phyloP scores from a whole-genome alignment of 2,113 vertebrate species.

The Suricata suricatta region DNA sequence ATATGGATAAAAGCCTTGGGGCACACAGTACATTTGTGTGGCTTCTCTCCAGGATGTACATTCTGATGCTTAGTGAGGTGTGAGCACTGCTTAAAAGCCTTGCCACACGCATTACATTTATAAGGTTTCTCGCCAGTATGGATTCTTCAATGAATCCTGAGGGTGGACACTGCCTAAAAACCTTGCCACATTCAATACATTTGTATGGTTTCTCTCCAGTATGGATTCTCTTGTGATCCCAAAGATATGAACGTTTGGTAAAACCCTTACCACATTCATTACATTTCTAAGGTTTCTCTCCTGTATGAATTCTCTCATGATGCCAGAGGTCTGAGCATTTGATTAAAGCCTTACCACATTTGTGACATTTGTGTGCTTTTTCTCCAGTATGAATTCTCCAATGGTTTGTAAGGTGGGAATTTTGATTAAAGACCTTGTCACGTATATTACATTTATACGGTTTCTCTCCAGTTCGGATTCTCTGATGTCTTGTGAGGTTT shows the following conservation, averaged over 20 bases:
- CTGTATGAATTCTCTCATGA: constrained; percentile 48
- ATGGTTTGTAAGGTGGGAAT: constrained; percentile 53
- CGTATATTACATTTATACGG: constrained; percentile 61
- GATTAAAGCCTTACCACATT: constrained; percentile 61
- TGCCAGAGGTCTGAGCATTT: background rate
- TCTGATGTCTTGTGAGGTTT: constrained; percentile 50
- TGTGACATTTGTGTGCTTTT: constrained; percentile 44
- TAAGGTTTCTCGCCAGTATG: constrained; percentile 40
- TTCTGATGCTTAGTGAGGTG: constrained; percentile 48
- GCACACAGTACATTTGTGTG: constrained; percentile 88
- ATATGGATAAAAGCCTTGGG: constrained; percentile 87
- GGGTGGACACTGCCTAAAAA: constrained; percentile 53
- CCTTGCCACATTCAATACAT: constrained; percentile 63
- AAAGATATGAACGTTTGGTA: constrained; percentile 27
- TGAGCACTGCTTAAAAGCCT: constrained; percentile 36
- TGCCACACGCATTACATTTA: constrained; percentile 36
- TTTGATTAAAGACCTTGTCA: constrained; percentile 61
- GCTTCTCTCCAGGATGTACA: constrained; percentile 87
- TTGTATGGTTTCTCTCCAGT: constrained; percentile 57
- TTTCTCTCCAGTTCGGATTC: constrained; percentile 66
- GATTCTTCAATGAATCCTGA: constrained; percentile 50
- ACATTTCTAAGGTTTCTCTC: constrained; percentile 58
- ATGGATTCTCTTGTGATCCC: constrained; percentile 55
- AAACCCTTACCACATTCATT: constrained; percentile 57
- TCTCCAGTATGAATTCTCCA: constrained; percentile 60